Percentiles rank a stretch among this genome's conserved stretches.
phyloP scores from a whole-genome alignment of 2,888 invertebrate genomes.

The Diaprepes abbreviatus region DNA sequence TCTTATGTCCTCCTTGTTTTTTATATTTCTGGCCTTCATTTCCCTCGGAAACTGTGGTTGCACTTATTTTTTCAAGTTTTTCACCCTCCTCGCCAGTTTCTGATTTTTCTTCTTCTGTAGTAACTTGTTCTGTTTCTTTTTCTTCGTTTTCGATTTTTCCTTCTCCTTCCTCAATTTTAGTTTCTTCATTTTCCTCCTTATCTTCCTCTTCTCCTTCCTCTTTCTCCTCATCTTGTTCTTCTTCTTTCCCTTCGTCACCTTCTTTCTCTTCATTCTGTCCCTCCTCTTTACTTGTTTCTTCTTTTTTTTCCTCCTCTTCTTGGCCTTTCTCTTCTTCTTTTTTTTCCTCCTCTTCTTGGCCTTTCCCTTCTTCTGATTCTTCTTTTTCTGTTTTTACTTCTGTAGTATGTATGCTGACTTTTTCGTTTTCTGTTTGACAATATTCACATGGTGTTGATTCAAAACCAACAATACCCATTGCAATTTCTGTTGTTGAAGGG shows the following conservation, averaged over 20 bases:
- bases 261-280: constrained; percentile 11
- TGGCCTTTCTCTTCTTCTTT: background rate
- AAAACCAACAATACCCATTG: background rate
- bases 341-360: background rate
- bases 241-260: background rate
- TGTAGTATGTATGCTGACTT: too few species aligned
- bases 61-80: background rate
- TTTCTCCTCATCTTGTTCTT: background rate
- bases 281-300: too few species aligned
- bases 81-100: background rate
- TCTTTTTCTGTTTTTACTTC: background rate
- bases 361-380: background rate
- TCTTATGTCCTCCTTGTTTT: constrained; percentile 9
- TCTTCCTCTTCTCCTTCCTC: background rate
- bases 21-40: constrained; percentile 9
- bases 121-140: background rate
- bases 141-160: background rate
- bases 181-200: too few species aligned
- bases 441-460: background rate
- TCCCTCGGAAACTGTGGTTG: background rate
- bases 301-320: background rate
- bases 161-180: background rate
- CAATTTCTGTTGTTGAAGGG: background rate
- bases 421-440: background rate
- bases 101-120: background rate